These are phyloP conservation scores for Triops cancriformis DNA, from an alignment of 1,140 invertebrate genomes.

Conservation along the genomic window DNA sequence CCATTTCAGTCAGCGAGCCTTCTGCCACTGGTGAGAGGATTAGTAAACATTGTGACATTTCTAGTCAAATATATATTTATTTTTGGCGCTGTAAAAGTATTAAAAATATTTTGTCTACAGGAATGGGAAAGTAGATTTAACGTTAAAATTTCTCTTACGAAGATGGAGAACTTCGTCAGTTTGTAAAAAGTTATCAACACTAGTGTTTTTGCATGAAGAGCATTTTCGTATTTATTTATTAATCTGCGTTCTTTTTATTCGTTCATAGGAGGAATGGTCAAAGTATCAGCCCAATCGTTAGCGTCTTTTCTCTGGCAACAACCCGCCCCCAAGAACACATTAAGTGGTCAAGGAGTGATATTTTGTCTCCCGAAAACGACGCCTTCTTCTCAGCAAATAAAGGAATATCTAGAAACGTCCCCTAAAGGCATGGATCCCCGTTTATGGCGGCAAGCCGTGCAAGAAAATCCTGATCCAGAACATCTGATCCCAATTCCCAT, in stretches of 20 bases:
- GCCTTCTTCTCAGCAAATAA: slow-evolving; percentile 51
- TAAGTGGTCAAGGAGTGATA: slow-evolving; percentile 23
- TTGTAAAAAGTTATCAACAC: too few species aligned
- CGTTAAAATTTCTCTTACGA: too few species aligned
- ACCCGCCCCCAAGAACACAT: slow-evolving; percentile 1
- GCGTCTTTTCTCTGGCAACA: slow-evolving; percentile 26
- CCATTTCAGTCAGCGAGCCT: slow-evolving; percentile 47
- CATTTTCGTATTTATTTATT: neutral
- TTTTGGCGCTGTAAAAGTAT: neutral
- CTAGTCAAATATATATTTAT: neutral
- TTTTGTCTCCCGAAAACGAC: slow-evolving; percentile 27
- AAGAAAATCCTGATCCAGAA: slow-evolving; percentile 76
- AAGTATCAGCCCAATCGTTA: slow-evolving; percentile 20
- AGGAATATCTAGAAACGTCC: slow-evolving; percentile 80
- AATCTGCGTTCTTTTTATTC: slow-evolving; percentile 16
- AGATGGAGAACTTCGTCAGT: too few species aligned
- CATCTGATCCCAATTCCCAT: slow-evolving; percentile 69
- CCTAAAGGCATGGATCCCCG: slow-evolving; percentile 64
- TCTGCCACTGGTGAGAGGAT: slow-evolving; percentile 21
- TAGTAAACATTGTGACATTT: neutral
- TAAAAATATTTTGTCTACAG: too few species aligned
- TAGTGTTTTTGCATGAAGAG: too few species aligned
- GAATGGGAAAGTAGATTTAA: too few species aligned
- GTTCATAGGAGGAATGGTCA: slow-evolving; percentile 23
- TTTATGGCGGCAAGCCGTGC: slow-evolving; percentile 81